Evolutionary conservation across 2,797 vertebrate genomes (phyloP), one percentile per base, ranked within the genome.

Genomic region (Choloepus didactylus): DNA sequence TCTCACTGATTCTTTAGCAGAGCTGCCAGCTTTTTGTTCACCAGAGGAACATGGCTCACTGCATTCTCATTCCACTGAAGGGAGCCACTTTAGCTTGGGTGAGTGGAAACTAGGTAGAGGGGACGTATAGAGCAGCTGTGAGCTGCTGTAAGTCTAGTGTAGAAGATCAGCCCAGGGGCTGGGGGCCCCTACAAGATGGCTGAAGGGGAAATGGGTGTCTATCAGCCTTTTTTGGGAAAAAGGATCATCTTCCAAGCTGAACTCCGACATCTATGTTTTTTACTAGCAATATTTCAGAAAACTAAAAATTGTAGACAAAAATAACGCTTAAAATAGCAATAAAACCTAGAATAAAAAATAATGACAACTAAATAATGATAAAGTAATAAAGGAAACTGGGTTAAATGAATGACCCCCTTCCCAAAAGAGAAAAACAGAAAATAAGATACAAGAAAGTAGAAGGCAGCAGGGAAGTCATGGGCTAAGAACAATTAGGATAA

Each of bases 401-500:
- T 95, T 79, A 89, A 92, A 77, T 70, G 64, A 56, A 75, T 80
- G 51, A 27, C n/a, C 21, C 15, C 23, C 12, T 27, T 3, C 14
- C 9, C 6, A n/a, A 27, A 46, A 44, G 5, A 82, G 14, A 2
- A 87, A 19, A 41, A 6, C 5, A 44, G 60, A 49, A 38, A 29
- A 73, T 12, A 64, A 72, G 56, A 70, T 12, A n/a, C 66, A 95
- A 77, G 59, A 46, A 64, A 51, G 10, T 46, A 41, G 79, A 88
- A 72, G 41, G 19, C 29, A 88, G 51, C 9, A 92, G 87, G n/a
- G 14, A 90, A 93, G 76, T 2, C 46, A 19, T 79, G 82, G 76
- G 18, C 44, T 73, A 73, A 94, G 56, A 82, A 51, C 46, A 81
- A 56, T 85, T 87, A 91, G 72, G 66, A 79, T 94, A 94, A 89